A percentile compares a stretch with the other conserved stretches of the same genome.
phyloP scores from a whole-genome alignment of 2,888 invertebrate species.

The Orthosia cruda region DNA sequence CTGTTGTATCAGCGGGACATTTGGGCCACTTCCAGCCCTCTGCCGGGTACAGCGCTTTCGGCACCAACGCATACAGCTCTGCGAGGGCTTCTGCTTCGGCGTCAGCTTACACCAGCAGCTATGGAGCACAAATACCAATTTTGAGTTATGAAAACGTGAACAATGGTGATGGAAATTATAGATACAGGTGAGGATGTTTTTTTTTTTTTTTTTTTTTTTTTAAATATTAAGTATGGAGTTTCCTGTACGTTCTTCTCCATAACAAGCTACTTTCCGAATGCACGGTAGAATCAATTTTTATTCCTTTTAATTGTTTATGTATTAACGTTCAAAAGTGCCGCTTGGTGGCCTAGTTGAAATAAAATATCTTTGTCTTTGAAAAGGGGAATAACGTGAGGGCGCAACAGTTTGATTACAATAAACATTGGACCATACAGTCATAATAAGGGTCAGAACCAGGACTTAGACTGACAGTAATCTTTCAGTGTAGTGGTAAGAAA shows the following conservation, averaged over 20 bases:
- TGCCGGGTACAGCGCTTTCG: constrained; percentile 67
- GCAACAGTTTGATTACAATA: background rate
- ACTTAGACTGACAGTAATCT: background rate
- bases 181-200: constrained; percentile 92
- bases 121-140: constrained; percentile 90
- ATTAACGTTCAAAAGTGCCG: too few relatives aligned
- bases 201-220: too few relatives aligned
- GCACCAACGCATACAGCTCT: constrained; percentile 67
- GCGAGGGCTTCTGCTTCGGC: constrained; percentile 67
- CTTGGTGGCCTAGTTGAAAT: too few relatives aligned
- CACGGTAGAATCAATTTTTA: too few relatives aligned
- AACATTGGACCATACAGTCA: background rate
- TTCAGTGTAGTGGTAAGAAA: background rate
- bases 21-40: constrained; percentile 62
- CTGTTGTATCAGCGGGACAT: constrained; percentile 74
- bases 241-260: too few relatives aligned
- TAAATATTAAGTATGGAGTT: too few relatives aligned
- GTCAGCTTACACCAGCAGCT: constrained; percentile 65
- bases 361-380: too few relatives aligned
- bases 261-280: too few relatives aligned
- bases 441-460: background rate
- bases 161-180: constrained; percentile 92
- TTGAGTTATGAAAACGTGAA: constrained; percentile 92
- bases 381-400: background rate
- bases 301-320: too few relatives aligned